Evolutionary conservation across 2,113 vertebrate genomes (phyloP), one percentile per base, ranked within the genome.

Genomic region (Laterallus jamaicensis): DNA sequence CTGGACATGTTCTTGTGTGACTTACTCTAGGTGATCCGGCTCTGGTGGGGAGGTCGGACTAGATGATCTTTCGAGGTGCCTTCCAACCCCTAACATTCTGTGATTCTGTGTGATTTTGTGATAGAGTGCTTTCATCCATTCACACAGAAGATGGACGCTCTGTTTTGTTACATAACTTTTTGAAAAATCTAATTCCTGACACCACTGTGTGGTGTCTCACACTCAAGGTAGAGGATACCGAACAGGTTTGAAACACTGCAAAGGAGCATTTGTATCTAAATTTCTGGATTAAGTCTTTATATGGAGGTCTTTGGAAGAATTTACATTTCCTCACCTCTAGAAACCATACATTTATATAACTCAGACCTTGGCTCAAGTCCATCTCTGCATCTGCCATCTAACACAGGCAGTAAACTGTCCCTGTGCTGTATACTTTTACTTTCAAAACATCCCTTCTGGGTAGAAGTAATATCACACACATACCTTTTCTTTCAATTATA

Each of bases 391-490:
- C 83, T 87, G 62, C 59, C 47, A 63, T 94, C 73, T 92, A 85
- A 82, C 59, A 77, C 58, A 85, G 58, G 73, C 54, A 75, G 81
- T 84, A 82, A 76, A 77, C 69, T 84, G 67, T 92, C 75, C 42
- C 74, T 29, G 31, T 63, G 74, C 80, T 93, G 83, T 89, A 85
- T 85, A 74, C 42, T 96, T 97, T 81, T 93, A 95, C 71, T 97
- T 98, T 96, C 86, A 96, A 97, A 97, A 90, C 22, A 90, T 76
- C 67, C 67, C 55, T 84, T 93, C 54, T 83, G 86, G 73, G 74
- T 87, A 91, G 49, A 91, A 97, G 91, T 93, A 95, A 88, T 82
- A 97, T 50, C 64, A 73, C 64, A 74, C 29, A 37, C 35, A 32
- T 89, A 88, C 20, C 7, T 94, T 93, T 95, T 86, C 7, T 81